Evolutionary conservation across 2,797 vertebrate genomes (phyloP).

Genomic region (Periparus ater): DNA sequence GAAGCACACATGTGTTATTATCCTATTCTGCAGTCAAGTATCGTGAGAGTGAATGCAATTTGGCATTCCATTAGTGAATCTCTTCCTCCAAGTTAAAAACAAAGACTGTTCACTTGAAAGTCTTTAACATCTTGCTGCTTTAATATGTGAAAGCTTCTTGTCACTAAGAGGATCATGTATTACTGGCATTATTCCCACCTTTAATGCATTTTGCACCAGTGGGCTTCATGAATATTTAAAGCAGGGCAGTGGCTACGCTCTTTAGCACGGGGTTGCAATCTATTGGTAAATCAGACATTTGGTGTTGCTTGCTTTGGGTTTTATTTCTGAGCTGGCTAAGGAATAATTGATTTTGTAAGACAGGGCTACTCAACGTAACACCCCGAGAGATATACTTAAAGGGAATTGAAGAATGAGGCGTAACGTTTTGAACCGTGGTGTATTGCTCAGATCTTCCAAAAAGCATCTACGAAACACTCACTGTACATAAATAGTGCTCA

Average conservation of each 20-base stretch:
- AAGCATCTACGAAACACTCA: background rate
- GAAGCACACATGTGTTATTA: slow-evolving; percentile 14
- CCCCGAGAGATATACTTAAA: slow-evolving; percentile 32
- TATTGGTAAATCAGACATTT: slow-evolving; percentile 68
- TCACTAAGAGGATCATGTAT: slow-evolving; percentile 59
- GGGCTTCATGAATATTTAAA: slow-evolving; percentile 78
- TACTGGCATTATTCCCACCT: slow-evolving; percentile 73
- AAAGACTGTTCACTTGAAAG: slow-evolving; percentile 67
- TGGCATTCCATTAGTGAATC: slow-evolving; percentile 63
- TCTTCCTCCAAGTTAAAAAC: slow-evolving; percentile 62
- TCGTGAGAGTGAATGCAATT: slow-evolving; percentile 23
- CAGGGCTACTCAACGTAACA: slow-evolving; percentile 24
- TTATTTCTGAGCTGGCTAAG: slow-evolving; percentile 54
- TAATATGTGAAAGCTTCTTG: slow-evolving; percentile 71
- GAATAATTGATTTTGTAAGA: slow-evolving; percentile 60
- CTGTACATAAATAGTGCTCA: slow-evolving; percentile 10
- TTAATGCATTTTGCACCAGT: slow-evolving; percentile 74
- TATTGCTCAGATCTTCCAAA: slow-evolving; percentile 35
- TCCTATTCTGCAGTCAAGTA: slow-evolving; percentile 21
- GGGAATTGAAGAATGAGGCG: background rate
- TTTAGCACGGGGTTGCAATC: slow-evolving; percentile 56
- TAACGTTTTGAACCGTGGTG: background rate
- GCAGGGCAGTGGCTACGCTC: slow-evolving; percentile 53
- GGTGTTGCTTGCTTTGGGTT: slow-evolving; percentile 65
- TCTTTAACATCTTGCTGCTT: slow-evolving; percentile 70